Percentiles rank a stretch among this genome's conserved stretches.
Conservation (phyloP, 2,888 invertebrate species). For the Nymphalis urticae region DNA sequence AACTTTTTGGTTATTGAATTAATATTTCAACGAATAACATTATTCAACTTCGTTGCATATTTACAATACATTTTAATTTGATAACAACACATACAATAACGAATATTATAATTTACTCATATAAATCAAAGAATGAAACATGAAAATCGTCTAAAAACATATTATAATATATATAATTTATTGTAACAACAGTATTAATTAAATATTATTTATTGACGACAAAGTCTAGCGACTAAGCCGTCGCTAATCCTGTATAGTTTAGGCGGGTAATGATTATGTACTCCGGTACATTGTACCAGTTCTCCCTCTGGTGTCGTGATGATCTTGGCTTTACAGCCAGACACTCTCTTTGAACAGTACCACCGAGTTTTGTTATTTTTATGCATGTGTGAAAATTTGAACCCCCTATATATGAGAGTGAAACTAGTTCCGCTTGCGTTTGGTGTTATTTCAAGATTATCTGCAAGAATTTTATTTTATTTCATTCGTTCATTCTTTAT, state of each 20-base stretch:
- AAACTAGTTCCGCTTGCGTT: conserved; percentile 16
- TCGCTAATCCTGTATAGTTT: conserved; percentile 15
- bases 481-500: neutral
- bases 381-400: conserved; percentile 27
- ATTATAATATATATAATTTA: neutral
- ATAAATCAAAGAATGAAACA: too few relatives aligned
- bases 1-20: too few relatives aligned
- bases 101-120: too few relatives aligned
- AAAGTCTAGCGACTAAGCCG: neutral
- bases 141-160: too few relatives aligned
- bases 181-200: neutral
- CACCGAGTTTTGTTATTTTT: conserved; percentile 36
- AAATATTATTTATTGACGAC: neutral
- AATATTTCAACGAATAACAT: neutral
- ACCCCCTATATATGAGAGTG: conserved; percentile 22
- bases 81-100: too few relatives aligned
- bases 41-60: neutral
- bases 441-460: conserved; percentile 15
- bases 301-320: conserved; percentile 33
- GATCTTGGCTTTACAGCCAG: conserved; percentile 42
- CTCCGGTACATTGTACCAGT: conserved; percentile 26
- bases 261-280: conserved; percentile 40
- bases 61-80: too few relatives aligned
- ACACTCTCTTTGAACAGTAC: conserved; percentile 42
- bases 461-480: conserved; percentile 23